phyloP scores from a whole-genome alignment of 2,113 vertebrate genomes.

The human (Homo sapiens) region DNA sequence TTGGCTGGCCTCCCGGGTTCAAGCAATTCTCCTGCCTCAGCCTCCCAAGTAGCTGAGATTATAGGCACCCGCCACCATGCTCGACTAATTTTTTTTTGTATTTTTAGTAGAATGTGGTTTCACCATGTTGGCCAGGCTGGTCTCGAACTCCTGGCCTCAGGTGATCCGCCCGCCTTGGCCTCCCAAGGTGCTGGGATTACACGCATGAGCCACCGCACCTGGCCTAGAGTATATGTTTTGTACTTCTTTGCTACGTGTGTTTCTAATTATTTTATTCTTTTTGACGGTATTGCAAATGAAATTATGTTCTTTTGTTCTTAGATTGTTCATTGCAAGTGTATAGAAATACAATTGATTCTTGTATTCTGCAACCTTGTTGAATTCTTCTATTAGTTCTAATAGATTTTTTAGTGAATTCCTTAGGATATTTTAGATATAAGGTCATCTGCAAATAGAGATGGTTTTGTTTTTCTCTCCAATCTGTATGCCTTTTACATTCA shows the following conservation, averaged over 20 bases:
- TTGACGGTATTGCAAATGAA: neutral
- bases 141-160: too few relatives aligned
- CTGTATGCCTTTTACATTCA: neutral
- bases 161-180: too few relatives aligned
- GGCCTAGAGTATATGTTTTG: neutral
- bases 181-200: too few relatives aligned
- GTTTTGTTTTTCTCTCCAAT: neutral
- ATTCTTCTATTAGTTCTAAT: neutral
- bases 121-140: too few relatives aligned
- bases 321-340: neutral
- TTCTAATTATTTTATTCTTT: neutral
- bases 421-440: neutral
- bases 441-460: neutral
- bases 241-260: neutral
- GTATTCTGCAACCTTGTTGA: neutral
- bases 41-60: too few relatives aligned
- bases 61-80: too few relatives aligned
- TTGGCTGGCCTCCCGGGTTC: too few relatives aligned
- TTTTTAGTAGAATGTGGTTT: too few relatives aligned
- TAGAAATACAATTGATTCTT: neutral
- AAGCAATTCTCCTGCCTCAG: too few relatives aligned
- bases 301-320: neutral
- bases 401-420: neutral
- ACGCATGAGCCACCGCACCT: too few relatives aligned
- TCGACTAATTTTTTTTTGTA: too few relatives aligned